Conservation (phyloP, 2,113 vertebrate genomes). For the Pseudorhombus dupliciocellatus region DNA sequence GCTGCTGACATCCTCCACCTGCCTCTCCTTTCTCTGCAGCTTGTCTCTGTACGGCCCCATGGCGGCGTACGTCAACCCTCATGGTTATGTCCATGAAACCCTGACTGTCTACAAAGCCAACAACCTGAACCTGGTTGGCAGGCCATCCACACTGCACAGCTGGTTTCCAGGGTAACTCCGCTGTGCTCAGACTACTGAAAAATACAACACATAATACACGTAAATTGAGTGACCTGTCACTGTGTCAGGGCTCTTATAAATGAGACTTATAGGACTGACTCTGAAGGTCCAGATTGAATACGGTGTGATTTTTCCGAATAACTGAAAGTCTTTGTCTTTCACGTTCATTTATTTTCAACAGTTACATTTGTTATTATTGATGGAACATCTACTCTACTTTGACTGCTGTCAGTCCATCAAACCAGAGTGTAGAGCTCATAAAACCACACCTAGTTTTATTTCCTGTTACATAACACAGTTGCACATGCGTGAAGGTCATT, state of each 20-base stretch:
- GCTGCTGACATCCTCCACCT: not conserved
- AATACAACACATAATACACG: not conserved
- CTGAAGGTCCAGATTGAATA: too few relatives aligned
- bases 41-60: slow-evolving; percentile 95
- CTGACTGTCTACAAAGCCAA: slow-evolving; percentile 94
- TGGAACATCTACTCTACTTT: too few relatives aligned
- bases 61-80: slow-evolving; percentile 98
- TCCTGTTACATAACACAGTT: too few relatives aligned
- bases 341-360: too few relatives aligned
- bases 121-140: slow-evolving; percentile 90
- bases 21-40: slow-evolving; percentile 70
- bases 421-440: too few relatives aligned
- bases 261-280: not conserved
- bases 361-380: too few relatives aligned
- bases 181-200: not conserved
- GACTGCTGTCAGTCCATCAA: too few relatives aligned
- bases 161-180: slow-evolving; percentile 96
- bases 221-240: not conserved
- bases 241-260: not conserved
- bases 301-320: too few relatives aligned
- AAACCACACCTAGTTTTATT: too few relatives aligned
- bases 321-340: too few relatives aligned
- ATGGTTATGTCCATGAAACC: slow-evolving; percentile 95
- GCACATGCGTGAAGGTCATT: too few relatives aligned
- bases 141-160: slow-evolving; percentile 95